These are phyloP conservation scores for Axinella damicornis DNA, from an alignment of 37 sponge, comb jelly and placozoan genomes.

Conservation along the genomic window DNA sequence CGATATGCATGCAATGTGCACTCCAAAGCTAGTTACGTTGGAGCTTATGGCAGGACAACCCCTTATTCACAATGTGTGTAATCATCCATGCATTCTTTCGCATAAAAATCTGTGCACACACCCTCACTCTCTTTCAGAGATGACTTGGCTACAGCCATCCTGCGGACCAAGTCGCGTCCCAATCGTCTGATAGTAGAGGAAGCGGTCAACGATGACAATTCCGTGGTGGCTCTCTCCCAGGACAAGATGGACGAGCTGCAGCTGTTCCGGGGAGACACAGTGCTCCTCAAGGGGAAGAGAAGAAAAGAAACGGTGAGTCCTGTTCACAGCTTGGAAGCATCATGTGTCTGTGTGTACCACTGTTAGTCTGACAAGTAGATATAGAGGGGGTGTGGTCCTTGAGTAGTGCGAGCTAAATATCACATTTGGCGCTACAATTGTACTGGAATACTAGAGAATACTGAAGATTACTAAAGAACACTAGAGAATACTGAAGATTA, in stretches of 20 bases:
- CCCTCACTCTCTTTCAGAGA: conserved; percentile 71
- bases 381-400: too few species aligned
- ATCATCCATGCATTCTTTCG: too few species aligned
- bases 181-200: conserved; percentile 97
- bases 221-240: conserved; percentile 96
- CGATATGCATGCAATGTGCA: background rate
- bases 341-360: too few species aligned
- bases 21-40: background rate
- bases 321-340: too few species aligned
- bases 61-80: too few species aligned
- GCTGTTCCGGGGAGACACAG: conserved; percentile 98
- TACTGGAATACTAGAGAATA: too few species aligned
- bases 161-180: conserved; percentile 85
- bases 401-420: too few species aligned
- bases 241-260: conserved; percentile 99
- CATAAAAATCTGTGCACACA: too few species aligned
- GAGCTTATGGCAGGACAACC: background rate
- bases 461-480: too few species aligned
- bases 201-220: conserved; percentile 95
- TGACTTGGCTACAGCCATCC: conserved; percentile 96
- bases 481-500: too few species aligned
- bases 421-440: too few species aligned
- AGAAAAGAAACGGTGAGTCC: conserved; percentile 89
- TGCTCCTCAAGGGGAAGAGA: conserved; percentile 97
- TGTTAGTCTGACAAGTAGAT: too few species aligned